phyloP scores from a whole-genome alignment of 2,113 vertebrate species.

The Leucosticte australis region DNA sequence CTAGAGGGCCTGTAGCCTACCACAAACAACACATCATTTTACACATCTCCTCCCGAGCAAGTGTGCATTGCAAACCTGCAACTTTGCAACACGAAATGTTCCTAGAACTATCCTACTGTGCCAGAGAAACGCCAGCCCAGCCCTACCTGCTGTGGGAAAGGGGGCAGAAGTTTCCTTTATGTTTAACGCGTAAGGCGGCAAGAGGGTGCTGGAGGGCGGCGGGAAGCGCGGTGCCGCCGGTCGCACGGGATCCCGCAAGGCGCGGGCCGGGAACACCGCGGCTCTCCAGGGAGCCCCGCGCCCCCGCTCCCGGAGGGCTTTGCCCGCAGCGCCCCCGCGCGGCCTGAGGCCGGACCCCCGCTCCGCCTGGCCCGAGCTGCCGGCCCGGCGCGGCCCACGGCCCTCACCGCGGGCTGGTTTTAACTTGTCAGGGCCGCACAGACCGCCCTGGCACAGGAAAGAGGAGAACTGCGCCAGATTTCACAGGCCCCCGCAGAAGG shows the following conservation, averaged over 20 bases:
- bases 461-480: fast-evolving
- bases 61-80: fast-evolving
- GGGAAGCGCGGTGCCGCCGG: not conserved
- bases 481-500: not conserved
- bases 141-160: fast-evolving
- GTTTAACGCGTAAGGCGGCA: fast-evolving
- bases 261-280: fast-evolving
- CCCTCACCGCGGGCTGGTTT: not conserved
- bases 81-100: fast-evolving
- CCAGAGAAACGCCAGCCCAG: not conserved
- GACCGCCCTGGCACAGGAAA: fast-evolving
- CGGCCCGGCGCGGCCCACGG: not conserved
- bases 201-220: fast-evolving
- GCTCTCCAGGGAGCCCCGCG: too few species aligned
- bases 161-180: fast-evolving
- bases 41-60: not conserved
- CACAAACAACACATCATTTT: too few species aligned
- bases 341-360: fast-evolving
- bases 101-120: not conserved
- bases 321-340: not conserved
- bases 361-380: not conserved
- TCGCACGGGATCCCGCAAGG: fast-evolving
- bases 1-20: not conserved
- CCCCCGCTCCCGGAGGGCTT: not conserved
- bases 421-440: fast-evolving